Percentiles rank a stretch among this genome's conserved stretches.
Conservation (phyloP, 2,888 invertebrate species). For the Tillus elongatus region DNA sequence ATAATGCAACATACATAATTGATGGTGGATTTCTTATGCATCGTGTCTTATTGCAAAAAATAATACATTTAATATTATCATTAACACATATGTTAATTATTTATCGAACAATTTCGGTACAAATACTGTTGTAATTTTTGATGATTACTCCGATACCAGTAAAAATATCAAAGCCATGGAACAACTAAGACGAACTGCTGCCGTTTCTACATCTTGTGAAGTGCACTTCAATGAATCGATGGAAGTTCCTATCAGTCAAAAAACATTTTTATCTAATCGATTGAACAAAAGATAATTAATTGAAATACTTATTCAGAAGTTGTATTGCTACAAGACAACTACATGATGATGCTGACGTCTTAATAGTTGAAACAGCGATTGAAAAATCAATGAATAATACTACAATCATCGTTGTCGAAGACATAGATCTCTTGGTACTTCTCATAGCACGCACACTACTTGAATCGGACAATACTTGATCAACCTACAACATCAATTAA, state of each 20-base stretch:
- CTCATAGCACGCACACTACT: no score
- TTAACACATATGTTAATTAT: slow-evolving; percentile 8
- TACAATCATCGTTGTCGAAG: slow-evolving; percentile 1
- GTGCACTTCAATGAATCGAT: not conserved
- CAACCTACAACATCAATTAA: no score
- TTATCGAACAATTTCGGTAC: slow-evolving; percentile 8
- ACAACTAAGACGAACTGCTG: slow-evolving; percentile 7
- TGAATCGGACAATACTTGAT: no score
- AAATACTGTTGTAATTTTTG: slow-evolving; percentile 7
- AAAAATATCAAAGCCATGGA: slow-evolving; percentile 10
- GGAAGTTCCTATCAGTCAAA: slow-evolving; percentile 6
- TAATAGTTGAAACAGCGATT: slow-evolving; percentile 3
- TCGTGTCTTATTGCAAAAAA: slow-evolving; percentile 7
- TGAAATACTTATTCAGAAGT: slow-evolving; percentile 8
- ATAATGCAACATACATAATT: no score
- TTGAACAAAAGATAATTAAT: slow-evolving; percentile 7
- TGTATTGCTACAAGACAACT: slow-evolving; percentile 8
- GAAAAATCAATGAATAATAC: no score
- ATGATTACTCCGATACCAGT: slow-evolving; percentile 8
- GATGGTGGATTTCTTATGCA: slow-evolving; percentile 10
- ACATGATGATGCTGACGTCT: no score
- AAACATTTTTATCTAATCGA: slow-evolving; percentile 7
- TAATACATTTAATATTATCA: slow-evolving; percentile 8
- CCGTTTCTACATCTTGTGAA: slow-evolving; percentile 8
- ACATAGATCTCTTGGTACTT: not conserved